Evolutionary conservation across 37 sponge, comb jelly and placozoan species (phyloP).

Genomic region (Dysidea cf. avara): DNA sequence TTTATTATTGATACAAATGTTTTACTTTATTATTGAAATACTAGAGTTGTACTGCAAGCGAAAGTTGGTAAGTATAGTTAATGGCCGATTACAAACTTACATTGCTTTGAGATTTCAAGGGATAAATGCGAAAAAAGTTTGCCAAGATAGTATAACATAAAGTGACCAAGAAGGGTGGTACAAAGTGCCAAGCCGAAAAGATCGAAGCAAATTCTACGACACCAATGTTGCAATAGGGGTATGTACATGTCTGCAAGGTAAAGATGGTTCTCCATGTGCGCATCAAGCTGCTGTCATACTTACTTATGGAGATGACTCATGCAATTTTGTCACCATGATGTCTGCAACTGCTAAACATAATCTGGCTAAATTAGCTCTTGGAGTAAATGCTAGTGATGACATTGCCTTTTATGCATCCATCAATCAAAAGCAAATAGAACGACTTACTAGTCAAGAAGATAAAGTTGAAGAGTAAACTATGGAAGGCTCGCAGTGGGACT

Average conservation of each 20-base stretch:
- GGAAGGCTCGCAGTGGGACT: no score
- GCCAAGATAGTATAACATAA: not conserved
- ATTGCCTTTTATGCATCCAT: not conserved
- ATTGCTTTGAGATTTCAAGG: constrained; percentile 6
- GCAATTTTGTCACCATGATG: not conserved
- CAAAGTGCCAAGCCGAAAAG: not conserved
- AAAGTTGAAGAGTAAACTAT: no score
- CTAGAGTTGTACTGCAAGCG: constrained; percentile 17
- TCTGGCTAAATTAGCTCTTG: constrained; percentile 9
- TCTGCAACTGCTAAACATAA: not conserved
- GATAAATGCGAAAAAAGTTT: not conserved
- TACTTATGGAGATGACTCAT: not conserved
- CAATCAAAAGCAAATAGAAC: not conserved
- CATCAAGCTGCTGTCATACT: constrained; percentile 3
- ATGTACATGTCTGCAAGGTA: not conserved
- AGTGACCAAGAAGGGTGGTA: not conserved
- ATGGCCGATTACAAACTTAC: not conserved
- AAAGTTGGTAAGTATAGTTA: constrained; percentile 5
- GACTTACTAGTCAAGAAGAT: no score
- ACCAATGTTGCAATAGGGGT: not conserved
- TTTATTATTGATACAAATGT: no score
- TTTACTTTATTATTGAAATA: constrained; percentile 8
- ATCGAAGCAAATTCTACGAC: not conserved
- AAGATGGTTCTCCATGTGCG: constrained; percentile 15
- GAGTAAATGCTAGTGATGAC: not conserved